Evolutionary conservation across 2,888 invertebrate genomes (phyloP).

Genomic region (Drosophila eohydei): DNA sequence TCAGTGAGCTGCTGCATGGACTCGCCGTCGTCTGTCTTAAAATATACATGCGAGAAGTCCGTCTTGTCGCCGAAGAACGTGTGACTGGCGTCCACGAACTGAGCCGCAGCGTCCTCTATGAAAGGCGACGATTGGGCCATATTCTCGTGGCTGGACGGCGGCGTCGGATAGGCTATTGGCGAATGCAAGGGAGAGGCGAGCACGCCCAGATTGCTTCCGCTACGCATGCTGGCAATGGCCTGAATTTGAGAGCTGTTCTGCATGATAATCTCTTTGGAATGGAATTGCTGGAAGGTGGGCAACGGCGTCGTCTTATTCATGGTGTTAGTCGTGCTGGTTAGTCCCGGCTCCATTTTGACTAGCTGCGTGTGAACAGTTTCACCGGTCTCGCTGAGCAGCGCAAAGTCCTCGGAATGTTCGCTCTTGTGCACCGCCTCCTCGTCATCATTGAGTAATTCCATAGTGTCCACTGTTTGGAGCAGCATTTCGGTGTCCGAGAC

Average conservation of each 20-base stretch:
- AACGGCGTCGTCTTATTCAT: conserved; percentile 88
- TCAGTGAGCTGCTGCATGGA: conserved; percentile 74
- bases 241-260: conserved; percentile 83
- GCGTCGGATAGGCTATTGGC: conserved; percentile 93
- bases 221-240: conserved; percentile 82
- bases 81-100: conserved; percentile 82
- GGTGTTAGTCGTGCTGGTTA: conserved; percentile 20
- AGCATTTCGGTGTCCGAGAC: conserved; percentile 89
- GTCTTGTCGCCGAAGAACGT: conserved; percentile 84
- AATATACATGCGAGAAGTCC: conserved; percentile 80
- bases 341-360: conserved; percentile 61
- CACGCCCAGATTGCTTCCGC: conserved; percentile 84
- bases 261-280: conserved; percentile 86
- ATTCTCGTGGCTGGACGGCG: conserved; percentile 94
- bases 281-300: conserved; percentile 94
- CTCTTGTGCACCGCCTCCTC: conserved; percentile 82
- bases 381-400: conserved; percentile 53
- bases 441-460: conserved; percentile 88
- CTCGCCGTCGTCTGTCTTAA: conserved; percentile 72
- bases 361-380: conserved; percentile 55
- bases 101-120: conserved; percentile 83
- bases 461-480: conserved; percentile 88
- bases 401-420: conserved; percentile 81
- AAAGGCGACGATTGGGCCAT: conserved; percentile 85
- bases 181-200: conserved; percentile 88